Conservation (phyloP, 2,888 invertebrate species). For the Ochropleura leucogaster region DNA sequence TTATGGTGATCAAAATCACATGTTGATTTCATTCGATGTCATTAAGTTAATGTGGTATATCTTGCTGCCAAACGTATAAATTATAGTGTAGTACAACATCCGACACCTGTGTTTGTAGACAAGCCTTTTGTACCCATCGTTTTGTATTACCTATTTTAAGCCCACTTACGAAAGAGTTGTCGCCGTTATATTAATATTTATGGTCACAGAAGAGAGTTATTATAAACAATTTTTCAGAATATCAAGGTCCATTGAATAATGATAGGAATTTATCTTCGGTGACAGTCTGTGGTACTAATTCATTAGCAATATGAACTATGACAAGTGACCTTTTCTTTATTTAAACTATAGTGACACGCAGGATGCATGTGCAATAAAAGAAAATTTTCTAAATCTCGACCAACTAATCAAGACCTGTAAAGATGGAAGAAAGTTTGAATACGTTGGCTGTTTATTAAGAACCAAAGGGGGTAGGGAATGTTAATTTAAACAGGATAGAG, state of each 20-base stretch:
- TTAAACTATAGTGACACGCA: constrained; percentile 67
- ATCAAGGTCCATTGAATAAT: constrained; percentile 53
- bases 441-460: constrained; percentile 37
- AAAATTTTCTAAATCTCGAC: constrained; percentile 75
- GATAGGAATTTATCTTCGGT: constrained; percentile 52
- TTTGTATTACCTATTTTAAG: constrained; percentile 36
- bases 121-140: constrained; percentile 28
- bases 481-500: constrained; percentile 74
- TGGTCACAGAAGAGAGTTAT: constrained; percentile 50
- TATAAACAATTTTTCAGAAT: constrained; percentile 49
- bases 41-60: constrained; percentile 70
- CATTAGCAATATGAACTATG: constrained; percentile 72
- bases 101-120: constrained; percentile 52
- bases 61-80: constrained; percentile 52
- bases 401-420: constrained; percentile 70
- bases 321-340: constrained; percentile 65
- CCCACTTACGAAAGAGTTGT: constrained; percentile 53
- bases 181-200: constrained; percentile 57
- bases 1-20: constrained; percentile 89
- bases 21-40: constrained; percentile 80
- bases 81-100: constrained; percentile 52
- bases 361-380: constrained; percentile 83
- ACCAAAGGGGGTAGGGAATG: constrained; percentile 57
- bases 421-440: constrained; percentile 44
- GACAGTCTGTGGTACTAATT: constrained; percentile 70